A percentile compares a stretch with the other conserved stretches of the same genome.
Conservation (phyloP, 2,797 vertebrate species). For the Melanotaenia nigrans region DNA sequence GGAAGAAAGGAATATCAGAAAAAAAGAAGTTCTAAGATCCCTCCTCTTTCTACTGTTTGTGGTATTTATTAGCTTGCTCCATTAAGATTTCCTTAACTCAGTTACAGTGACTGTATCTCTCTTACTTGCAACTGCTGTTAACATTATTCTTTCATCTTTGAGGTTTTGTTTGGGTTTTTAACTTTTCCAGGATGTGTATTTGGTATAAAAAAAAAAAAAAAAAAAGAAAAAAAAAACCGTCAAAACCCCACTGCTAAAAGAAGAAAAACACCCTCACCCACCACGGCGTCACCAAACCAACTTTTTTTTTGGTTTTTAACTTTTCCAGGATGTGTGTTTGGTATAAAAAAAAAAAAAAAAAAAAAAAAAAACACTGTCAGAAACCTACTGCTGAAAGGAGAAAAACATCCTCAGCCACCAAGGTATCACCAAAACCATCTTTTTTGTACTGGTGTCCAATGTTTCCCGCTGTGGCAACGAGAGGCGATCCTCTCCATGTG, state of each 20-base stretch:
- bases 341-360: no score
- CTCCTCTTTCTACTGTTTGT: constrained; percentile 57
- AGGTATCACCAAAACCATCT: constrained; percentile 35
- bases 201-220: neutral
- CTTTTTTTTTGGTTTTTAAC: no score
- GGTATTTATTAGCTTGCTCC: constrained; percentile 68
- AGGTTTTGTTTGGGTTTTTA: constrained; percentile 11
- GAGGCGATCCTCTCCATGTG: neutral
- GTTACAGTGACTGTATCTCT: constrained; percentile 70
- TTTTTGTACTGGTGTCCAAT: constrained; percentile 2
- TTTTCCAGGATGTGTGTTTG: no score
- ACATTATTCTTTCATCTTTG: constrained; percentile 26
- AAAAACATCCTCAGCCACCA: constrained; percentile 47
- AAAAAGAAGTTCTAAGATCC: constrained; percentile 28
- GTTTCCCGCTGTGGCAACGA: neutral
- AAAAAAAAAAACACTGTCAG: constrained; percentile 4
- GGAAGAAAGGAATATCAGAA: constrained; percentile 44
- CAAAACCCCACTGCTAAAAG: no score
- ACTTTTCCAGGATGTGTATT: constrained; percentile 30
- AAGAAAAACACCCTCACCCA: no score
- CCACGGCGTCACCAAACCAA: no score
- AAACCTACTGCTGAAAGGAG: constrained; percentile 10
- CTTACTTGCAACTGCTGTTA: constrained; percentile 34
- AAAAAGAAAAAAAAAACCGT: no score
- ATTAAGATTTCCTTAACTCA: constrained; percentile 43